Conservation (phyloP, 2,113 vertebrate species). For the Ornithorhynchus anatinus region DNA sequence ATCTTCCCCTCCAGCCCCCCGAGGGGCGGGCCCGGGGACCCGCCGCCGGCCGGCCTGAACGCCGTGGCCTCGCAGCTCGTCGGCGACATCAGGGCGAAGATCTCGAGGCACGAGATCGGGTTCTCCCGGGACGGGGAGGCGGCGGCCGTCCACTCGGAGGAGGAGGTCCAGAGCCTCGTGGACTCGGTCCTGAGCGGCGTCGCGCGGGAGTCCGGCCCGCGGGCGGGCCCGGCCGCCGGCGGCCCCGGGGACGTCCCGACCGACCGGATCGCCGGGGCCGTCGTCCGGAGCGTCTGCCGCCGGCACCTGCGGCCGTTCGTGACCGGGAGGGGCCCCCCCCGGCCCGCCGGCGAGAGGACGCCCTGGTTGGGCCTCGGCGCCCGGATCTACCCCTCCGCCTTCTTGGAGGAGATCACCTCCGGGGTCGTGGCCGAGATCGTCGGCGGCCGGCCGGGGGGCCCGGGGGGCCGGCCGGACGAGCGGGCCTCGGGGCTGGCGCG, state of each 20-base stretch:
- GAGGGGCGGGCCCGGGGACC: neutral
- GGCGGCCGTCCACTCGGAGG: conserved; percentile 41
- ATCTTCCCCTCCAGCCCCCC: conserved; percentile 32
- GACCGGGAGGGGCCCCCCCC: neutral
- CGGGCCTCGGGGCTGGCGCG: conserved; percentile 37
- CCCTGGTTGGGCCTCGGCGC: neutral
- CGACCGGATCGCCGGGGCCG: conserved; percentile 47
- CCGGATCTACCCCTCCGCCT: conserved; percentile 32
- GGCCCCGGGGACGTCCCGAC: conserved; percentile 12
- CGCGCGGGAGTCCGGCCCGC: conserved; percentile 5
- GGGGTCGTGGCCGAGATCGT: conserved; percentile 53
- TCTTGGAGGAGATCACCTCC: conserved; percentile 54
- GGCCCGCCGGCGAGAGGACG: neutral
- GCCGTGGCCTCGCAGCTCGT: conserved; percentile 50
- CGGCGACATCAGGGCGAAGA: conserved; percentile 53
- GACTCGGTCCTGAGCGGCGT: conserved; percentile 43
- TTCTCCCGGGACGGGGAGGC: conserved; percentile 45
- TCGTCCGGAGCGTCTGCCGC: conserved; percentile 49
- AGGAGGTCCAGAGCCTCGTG: conserved; percentile 39
- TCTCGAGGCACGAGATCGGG: conserved; percentile 54
- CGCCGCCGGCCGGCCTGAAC: conserved; percentile 29
- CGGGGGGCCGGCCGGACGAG: conserved; percentile 32
- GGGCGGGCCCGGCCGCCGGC: conserved; percentile 8
- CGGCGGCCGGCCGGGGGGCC: conserved; percentile 35
- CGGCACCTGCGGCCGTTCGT: conserved; percentile 53